Evolutionary conservation across 2,888 invertebrate species (phyloP).

Genomic region (Mythimna vitellina): DNA sequence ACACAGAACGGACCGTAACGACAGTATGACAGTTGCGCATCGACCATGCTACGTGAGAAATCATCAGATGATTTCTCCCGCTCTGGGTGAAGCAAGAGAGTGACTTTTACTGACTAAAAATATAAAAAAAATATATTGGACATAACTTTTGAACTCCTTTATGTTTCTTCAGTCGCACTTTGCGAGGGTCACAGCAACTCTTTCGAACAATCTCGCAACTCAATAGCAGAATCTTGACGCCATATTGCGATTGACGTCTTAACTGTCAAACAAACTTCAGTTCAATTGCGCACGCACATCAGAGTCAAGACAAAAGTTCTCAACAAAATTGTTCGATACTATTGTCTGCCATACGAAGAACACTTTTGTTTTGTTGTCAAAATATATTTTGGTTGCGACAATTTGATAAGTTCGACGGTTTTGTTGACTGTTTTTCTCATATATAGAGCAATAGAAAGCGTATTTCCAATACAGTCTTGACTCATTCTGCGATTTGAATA

Average conservation of each 20-base stretch:
- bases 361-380: conserved; percentile 9
- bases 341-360: background rate
- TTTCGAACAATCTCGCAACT: background rate
- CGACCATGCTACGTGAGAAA: too few relatives aligned
- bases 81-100: too few relatives aligned
- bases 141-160: too few relatives aligned
- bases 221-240: background rate
- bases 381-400: background rate
- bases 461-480: background rate
- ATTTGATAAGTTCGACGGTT: conserved; percentile 8
- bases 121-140: too few relatives aligned
- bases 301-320: conserved; percentile 2
- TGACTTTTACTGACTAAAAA: too few relatives aligned
- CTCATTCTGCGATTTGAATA: conserved; percentile 2
- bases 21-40: too few relatives aligned
- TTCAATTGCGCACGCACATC: background rate
- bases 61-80: too few relatives aligned
- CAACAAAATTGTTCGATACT: conserved; percentile 18
- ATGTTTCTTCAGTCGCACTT: too few relatives aligned
- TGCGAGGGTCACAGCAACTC: too few relatives aligned
- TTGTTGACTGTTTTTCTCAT: background rate
- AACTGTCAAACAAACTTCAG: conserved; percentile 24
- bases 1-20: too few relatives aligned
- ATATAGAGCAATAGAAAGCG: too few relatives aligned
- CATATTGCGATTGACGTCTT: conserved; percentile 20